Evolutionary conservation across 2,888 invertebrate species (phyloP).

Genomic region (Steinernema hermaphroditum): DNA sequence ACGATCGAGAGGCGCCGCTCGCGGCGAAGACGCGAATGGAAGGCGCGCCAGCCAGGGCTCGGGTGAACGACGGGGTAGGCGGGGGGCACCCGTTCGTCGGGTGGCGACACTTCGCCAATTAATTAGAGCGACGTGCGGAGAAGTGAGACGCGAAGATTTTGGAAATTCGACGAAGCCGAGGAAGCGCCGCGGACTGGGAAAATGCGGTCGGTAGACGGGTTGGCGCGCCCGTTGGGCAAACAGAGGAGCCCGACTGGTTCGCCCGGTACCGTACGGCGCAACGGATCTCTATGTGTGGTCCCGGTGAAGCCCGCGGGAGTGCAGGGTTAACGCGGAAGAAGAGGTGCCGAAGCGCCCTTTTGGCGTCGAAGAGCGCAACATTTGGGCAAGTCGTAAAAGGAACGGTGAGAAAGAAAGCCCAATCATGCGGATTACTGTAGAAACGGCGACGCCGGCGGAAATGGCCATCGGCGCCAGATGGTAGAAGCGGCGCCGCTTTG

Average conservation of each 20-base stretch:
- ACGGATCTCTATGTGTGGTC: no score
- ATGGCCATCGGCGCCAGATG: background rate
- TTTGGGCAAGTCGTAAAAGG: no score
- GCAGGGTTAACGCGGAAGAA: no score
- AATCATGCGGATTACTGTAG: no score
- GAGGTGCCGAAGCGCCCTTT: no score
- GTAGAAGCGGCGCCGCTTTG: constrained; percentile 13
- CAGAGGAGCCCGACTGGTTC: background rate
- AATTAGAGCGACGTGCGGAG: constrained; percentile 20
- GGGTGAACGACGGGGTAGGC: constrained; percentile 19
- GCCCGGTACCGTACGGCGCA: no score
- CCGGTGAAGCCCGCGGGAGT: no score
- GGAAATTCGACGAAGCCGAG: background rate
- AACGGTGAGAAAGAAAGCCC: background rate
- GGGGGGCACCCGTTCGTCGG: background rate
- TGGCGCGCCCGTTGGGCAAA: constrained; percentile 30
- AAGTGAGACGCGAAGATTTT: constrained; percentile 14
- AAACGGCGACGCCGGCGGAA: background rate
- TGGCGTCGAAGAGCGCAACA: no score
- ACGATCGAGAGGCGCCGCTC: constrained; percentile 17
- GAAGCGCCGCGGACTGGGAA: constrained; percentile 20
- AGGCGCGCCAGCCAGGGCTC: background rate
- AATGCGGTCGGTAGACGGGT: constrained; percentile 29
- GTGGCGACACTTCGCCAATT: constrained; percentile 1
- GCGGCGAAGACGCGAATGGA: constrained; percentile 8